A percentile compares a stretch with the other conserved stretches of the same genome.
phyloP scores from a whole-genome alignment of 2,888 invertebrate species.

The Adelphocoris suturalis region DNA sequence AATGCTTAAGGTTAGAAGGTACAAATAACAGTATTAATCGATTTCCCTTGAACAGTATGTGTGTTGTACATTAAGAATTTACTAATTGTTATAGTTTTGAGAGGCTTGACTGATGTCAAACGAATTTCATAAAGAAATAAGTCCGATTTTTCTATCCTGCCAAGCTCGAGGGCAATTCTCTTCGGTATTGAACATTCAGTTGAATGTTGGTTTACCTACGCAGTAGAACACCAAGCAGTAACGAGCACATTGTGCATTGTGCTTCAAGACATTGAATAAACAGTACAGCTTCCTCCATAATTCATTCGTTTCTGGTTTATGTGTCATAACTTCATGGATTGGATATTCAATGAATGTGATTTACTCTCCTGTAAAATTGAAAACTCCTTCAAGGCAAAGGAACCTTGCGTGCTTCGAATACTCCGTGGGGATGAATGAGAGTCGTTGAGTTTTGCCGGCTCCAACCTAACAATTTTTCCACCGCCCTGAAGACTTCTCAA shows the following conservation, averaged over 20 bases:
- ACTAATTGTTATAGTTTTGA: too few relatives aligned
- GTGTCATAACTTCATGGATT: background rate
- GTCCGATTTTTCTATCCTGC: too few relatives aligned
- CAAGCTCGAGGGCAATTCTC: too few relatives aligned
- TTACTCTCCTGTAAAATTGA: constrained; percentile 1
- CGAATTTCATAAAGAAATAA: too few relatives aligned
- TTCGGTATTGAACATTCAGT: too few relatives aligned
- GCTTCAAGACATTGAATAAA: background rate
- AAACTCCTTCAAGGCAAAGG: background rate
- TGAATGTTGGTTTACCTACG: too few relatives aligned
- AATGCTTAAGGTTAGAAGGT: too few relatives aligned
- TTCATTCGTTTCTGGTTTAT: background rate
- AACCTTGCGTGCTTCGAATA: background rate
- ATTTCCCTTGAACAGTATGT: too few relatives aligned
- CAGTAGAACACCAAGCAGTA: background rate
- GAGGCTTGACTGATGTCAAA: too few relatives aligned
- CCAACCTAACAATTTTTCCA: background rate
- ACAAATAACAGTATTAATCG: too few relatives aligned
- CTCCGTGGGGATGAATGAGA: constrained; percentile 6
- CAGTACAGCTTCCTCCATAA: background rate
- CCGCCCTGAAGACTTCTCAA: background rate
- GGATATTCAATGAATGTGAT: background rate
- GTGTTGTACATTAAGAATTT: too few relatives aligned
- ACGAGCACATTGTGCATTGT: background rate
- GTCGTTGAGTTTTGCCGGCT: background rate